Conservation (phyloP, 1,140 invertebrate genomes). For the Megalonaias nervosa region DNA sequence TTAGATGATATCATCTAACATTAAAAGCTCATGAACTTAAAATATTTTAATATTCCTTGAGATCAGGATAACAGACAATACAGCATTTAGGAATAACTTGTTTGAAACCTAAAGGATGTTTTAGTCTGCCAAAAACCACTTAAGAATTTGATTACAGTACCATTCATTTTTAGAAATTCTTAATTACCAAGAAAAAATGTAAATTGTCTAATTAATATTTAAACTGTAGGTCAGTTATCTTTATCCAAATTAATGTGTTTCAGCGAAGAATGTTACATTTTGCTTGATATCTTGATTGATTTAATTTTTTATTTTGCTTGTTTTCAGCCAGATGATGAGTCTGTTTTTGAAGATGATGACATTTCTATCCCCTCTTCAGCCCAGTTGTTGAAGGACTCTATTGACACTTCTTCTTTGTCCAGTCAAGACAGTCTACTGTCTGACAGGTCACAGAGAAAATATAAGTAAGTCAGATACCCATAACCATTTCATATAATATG, state of each 20-base stretch:
- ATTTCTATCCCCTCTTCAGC: slow-evolving; percentile 51
- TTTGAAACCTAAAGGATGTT: too few relatives aligned
- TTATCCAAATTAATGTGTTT: background rate
- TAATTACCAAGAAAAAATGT: background rate
- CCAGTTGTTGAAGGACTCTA: slow-evolving; percentile 66
- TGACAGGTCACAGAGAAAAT: slow-evolving; percentile 52
- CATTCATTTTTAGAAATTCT: too few relatives aligned
- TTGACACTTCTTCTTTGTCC: slow-evolving; percentile 68
- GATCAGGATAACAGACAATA: too few relatives aligned
- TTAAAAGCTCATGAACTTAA: too few relatives aligned
- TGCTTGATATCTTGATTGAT: background rate
- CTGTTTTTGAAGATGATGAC: slow-evolving; percentile 65
- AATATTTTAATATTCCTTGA: too few relatives aligned
- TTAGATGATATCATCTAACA: too few relatives aligned
- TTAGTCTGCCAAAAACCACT: too few relatives aligned
- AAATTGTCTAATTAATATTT: background rate
- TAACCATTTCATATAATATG: slow-evolving; percentile 1
- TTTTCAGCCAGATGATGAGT: slow-evolving; percentile 60
- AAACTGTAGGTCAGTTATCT: background rate
- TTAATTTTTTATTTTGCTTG: slow-evolving; percentile 3
- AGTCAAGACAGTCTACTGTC: slow-evolving; percentile 66
- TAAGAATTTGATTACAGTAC: too few relatives aligned
- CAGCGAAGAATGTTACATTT: background rate
- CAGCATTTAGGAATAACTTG: too few relatives aligned
- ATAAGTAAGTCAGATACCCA: slow-evolving; percentile 30